Evolutionary conservation across 1,140 invertebrate species (phyloP).

Genomic region (Plectrocnemia conspersa): DNA sequence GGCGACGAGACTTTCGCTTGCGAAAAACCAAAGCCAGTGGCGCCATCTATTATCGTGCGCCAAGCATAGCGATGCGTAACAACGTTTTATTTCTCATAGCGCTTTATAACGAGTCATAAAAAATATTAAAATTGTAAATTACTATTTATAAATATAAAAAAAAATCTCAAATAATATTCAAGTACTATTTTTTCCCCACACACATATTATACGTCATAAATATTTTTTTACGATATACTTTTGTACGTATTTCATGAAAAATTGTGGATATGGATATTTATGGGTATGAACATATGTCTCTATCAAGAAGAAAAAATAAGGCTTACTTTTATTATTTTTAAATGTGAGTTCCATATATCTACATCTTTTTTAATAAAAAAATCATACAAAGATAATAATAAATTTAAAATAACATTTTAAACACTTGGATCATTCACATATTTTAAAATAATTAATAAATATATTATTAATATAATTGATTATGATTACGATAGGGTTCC

Average conservation of each 20-base stretch:
- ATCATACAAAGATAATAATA: not conserved
- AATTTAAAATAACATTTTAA: no score
- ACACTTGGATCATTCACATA: no score
- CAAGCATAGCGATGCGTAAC: no score
- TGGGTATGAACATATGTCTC: no score
- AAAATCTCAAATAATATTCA: not conserved
- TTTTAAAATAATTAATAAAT: no score
- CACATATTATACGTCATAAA: not conserved
- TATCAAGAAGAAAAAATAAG: not conserved
- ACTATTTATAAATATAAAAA: not conserved
- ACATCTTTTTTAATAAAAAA: not conserved
- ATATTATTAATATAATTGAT: no score
- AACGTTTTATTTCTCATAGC: no score
- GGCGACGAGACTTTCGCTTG: no score
- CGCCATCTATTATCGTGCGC: conserved; percentile 10
- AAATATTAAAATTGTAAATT: not conserved
- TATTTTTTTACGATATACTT: not conserved
- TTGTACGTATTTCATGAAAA: conserved; percentile 1
- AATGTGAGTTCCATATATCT: not conserved
- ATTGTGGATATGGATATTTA: no score
- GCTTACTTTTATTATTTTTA: not conserved
- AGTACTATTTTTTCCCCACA: not conserved
- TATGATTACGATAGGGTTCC: no score
- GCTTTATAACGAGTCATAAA: not conserved
- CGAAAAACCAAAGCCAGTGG: no score